Conservation (phyloP, 2,888 invertebrate genomes). For the Diarsia brunnea region DNA sequence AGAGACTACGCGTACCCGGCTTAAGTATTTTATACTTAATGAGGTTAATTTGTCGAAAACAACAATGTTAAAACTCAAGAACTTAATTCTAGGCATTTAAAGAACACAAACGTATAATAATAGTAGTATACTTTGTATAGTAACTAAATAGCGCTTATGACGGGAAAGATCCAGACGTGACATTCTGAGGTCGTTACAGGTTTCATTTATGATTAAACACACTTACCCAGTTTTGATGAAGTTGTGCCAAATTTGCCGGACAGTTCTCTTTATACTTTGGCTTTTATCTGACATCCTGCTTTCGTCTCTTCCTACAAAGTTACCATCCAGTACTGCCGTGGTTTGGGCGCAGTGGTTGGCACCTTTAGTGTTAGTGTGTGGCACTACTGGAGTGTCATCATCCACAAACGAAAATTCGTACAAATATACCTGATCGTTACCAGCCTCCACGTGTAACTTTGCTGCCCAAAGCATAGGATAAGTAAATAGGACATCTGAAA, state of each 20-base stretch:
- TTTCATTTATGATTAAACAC: neutral
- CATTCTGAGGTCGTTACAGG: neutral
- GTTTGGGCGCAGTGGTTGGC: constrained; percentile 71
- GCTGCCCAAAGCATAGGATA: constrained; percentile 63
- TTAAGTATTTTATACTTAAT: too few relatives aligned
- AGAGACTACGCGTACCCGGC: too few relatives aligned
- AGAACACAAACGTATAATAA: too few relatives aligned
- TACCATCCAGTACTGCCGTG: constrained; percentile 29
- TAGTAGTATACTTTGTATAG: too few relatives aligned
- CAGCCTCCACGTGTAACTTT: constrained; percentile 67
- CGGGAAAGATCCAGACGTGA: neutral
- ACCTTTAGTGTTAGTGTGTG: constrained; percentile 53
- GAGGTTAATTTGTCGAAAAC: too few relatives aligned
- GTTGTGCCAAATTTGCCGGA: constrained; percentile 67
- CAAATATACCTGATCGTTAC: constrained; percentile 70
- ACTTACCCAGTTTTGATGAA: constrained; percentile 68
- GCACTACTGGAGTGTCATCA: constrained; percentile 41
- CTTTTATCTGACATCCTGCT: constrained; percentile 47
- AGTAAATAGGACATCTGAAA: constrained; percentile 76
- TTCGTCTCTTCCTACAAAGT: constrained; percentile 47
- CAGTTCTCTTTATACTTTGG: constrained; percentile 58
- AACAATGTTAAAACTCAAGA: too few relatives aligned
- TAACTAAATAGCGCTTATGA: too few relatives aligned
- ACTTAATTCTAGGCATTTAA: too few relatives aligned
- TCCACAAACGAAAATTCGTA: constrained; percentile 69